Conservation (phyloP, 1,140 invertebrate species). For the Planococcus citri region DNA sequence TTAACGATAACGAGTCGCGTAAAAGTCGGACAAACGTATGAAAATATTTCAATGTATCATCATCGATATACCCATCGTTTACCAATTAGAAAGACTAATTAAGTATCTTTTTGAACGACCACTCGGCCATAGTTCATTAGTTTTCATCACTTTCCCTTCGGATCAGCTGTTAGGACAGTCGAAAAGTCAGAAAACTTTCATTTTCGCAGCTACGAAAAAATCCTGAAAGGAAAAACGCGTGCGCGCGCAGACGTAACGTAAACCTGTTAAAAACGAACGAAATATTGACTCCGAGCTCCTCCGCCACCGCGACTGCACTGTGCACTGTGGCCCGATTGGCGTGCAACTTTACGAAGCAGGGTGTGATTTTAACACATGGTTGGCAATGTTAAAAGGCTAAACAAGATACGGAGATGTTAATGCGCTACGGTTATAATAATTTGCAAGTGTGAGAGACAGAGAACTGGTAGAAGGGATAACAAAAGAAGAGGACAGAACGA, state of each 20-base stretch:
- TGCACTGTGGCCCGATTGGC: neutral
- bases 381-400: neutral
- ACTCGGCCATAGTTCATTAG: neutral
- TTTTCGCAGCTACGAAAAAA: neutral
- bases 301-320: no score
- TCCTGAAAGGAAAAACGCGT: no score
- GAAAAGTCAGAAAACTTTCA: no score
- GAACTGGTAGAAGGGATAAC: neutral
- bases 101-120: neutral
- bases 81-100: neutral
- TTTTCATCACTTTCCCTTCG: slow-evolving; percentile 4
- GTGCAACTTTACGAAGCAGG: neutral
- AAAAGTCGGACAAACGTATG: no score
- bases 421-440: slow-evolving; percentile 12
- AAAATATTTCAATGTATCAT: no score
- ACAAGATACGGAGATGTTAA: slow-evolving; percentile 12
- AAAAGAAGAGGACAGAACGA: slow-evolving; percentile 18
- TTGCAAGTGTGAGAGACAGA: slow-evolving; percentile 15
- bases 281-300: no score
- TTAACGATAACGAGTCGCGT: no score
- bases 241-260: no score
- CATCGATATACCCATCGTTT: no score
- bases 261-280: no score
- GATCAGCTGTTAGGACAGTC: no score
- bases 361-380: neutral